Base-by-base conservation (phyloP, 2,888 invertebrate genomes). In the Ariolimax columbianus region DNA sequence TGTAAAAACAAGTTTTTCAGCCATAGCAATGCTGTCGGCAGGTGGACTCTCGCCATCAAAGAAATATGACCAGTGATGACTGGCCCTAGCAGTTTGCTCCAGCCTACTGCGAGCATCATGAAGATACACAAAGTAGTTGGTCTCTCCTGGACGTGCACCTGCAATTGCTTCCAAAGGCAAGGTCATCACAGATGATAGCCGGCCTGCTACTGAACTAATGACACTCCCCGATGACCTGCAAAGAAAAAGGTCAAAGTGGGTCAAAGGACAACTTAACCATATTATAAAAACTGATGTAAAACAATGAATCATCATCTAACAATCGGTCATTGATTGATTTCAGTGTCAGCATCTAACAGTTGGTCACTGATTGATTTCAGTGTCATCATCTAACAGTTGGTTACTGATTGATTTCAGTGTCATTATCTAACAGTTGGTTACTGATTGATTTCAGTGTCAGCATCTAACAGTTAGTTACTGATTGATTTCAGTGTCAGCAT, bases 61-160 rank as follows among this genome's bases (percentile, higher is more conserved):
- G 77, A 95, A 95, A 87, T 96, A 96, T 9, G 96, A 96, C 98
- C 98, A 98, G 82, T 95, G 95, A 0, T 95, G 93, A 93, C 97
- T 97, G 0, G 97, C 97, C 51, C 95, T 94, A 68, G 96, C 95
- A 91, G 97, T 97, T 19, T 96, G 95, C 43, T 96, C 95, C 83
- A 98, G 96, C 93, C 96, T 96, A 91, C 96, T 96, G 88, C 97
- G 95, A 0, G 98, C 97, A 93, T 97, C 97, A 92, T 96, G 96
- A 55, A 98, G 95, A 94, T 98, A 98, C 36, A 94, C 94, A 66
- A 92, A 89, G 87, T 94, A 94, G 86, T 90, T 91, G 11, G 91
- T 91, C 86, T 93, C 92, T 36, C 36, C 55, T 23, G 33, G 51
- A n/a, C 2, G 55, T n/a, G 72, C 40, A 7, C 40, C 36, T 19